Conservation (phyloP, 2,113 vertebrate genomes). For the Blennius ocellaris region DNA sequence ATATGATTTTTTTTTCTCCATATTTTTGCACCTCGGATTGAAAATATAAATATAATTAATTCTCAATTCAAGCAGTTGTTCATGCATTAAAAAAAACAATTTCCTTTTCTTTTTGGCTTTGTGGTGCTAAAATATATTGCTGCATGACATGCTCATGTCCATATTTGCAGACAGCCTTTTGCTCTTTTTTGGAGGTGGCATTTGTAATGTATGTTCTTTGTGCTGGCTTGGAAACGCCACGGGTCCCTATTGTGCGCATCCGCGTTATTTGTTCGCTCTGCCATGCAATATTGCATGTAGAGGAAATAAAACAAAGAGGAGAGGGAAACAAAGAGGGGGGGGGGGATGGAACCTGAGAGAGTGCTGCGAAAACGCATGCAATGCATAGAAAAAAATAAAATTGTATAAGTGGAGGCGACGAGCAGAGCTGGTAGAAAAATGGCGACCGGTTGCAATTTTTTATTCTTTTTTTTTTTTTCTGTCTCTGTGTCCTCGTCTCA, state of each 20-base stretch:
- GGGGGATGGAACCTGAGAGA: neutral
- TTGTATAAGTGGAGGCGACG: conserved; percentile 31
- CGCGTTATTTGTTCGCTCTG: neutral
- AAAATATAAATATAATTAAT: too few relatives aligned
- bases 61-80: neutral
- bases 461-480: conserved; percentile 1
- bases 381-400: conserved; percentile 28
- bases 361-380: neutral
- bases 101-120: neutral
- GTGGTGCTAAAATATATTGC: neutral
- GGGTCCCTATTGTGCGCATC: neutral
- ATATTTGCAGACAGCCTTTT: neutral
- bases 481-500: conserved; percentile 63
- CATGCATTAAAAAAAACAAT: neutral
- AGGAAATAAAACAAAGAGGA: neutral
- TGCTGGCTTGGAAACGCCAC: neutral
- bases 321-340: neutral
- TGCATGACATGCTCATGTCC: neutral
- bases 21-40: too few relatives aligned
- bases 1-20: too few relatives aligned
- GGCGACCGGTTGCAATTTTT: conserved; percentile 52
- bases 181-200: neutral
- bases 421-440: conserved; percentile 58
- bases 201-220: neutral
- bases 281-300: neutral